A percentile compares a stretch with the other conserved stretches of the same genome.
phyloP scores from a whole-genome alignment of 1,140 invertebrate genomes.

The Papilio glaucus region DNA sequence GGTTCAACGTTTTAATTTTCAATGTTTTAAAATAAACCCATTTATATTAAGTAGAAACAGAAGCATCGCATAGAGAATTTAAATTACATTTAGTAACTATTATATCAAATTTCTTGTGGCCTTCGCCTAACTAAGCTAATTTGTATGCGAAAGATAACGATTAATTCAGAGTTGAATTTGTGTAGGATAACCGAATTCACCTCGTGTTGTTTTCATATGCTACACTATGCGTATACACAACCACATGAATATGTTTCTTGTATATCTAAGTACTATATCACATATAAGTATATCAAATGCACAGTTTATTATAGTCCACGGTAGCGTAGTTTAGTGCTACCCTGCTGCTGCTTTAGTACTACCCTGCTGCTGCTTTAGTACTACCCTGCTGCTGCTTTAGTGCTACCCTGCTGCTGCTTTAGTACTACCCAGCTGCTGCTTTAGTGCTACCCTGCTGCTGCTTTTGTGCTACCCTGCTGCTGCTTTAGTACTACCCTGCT shows the following conservation, averaged over 20 bases:
- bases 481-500: too few species aligned
- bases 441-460: too few species aligned
- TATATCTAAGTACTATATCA: background rate
- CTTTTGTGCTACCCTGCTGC: too few species aligned
- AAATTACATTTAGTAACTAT: background rate
- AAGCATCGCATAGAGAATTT: background rate
- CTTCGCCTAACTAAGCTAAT: constrained; percentile 14
- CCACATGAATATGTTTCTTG: background rate
- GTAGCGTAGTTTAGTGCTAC: too few species aligned
- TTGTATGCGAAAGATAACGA: constrained; percentile 26
- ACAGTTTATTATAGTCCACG: too few species aligned
- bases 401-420: too few species aligned
- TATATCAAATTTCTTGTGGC: constrained; percentile 13
- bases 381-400: too few species aligned
- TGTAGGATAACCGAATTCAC: background rate
- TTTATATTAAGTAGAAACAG: background rate
- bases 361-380: too few species aligned
- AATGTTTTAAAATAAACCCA: background rate
- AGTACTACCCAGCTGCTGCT: too few species aligned
- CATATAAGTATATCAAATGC: too few species aligned
- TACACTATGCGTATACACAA: background rate
- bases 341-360: too few species aligned
- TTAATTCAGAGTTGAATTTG: background rate
- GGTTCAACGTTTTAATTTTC: too few species aligned
- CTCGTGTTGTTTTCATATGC: background rate